A percentile compares a stretch with the other conserved stretches of the same genome.
Conservation (phyloP, 2,797 vertebrate species). For the Pristis pectinata region DNA sequence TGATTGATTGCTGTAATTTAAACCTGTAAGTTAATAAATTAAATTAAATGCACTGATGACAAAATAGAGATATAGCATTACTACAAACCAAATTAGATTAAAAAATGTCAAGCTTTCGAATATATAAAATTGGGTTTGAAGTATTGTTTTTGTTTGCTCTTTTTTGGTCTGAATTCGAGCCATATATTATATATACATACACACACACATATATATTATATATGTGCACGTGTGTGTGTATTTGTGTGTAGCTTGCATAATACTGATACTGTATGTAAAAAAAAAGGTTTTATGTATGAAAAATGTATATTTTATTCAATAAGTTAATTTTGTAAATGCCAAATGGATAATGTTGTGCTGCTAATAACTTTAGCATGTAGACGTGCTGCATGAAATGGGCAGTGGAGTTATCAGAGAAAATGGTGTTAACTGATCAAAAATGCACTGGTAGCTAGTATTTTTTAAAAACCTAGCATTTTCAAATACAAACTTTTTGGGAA, state of each 20-base stretch:
- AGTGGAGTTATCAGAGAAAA: conserved; percentile 62
- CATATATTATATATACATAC: conserved; percentile 38
- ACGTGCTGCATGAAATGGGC: conserved; percentile 61
- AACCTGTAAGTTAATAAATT: conserved; percentile 51
- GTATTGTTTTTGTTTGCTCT: conserved; percentile 52
- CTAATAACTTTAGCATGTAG: conserved; percentile 69
- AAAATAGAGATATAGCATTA: conserved; percentile 81
- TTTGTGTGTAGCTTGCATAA: conserved; percentile 63
- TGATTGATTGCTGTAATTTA: conserved; percentile 31
- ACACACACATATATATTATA: conserved; percentile 44
- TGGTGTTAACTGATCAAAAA: conserved; percentile 61
- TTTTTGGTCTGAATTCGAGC: conserved; percentile 51
- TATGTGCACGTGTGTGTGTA: conserved; percentile 43
- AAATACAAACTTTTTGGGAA: conserved; percentile 53
- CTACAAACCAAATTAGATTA: conserved; percentile 56
- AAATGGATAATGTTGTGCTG: conserved; percentile 71
- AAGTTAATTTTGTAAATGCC: conserved; percentile 78
- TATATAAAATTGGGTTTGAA: conserved; percentile 56
- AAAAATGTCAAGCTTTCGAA: conserved; percentile 50
- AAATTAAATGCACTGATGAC: conserved; percentile 56
- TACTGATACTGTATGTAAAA: conserved; percentile 64
- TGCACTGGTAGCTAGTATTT: conserved; percentile 69
- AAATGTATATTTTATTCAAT: conserved; percentile 78
- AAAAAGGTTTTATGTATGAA: conserved; percentile 70
- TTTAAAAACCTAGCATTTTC: conserved; percentile 45